These are phyloP conservation scores for Tarsius wallacei DNA, from an alignment of 2,797 vertebrate species.

Conservation along the genomic window DNA sequence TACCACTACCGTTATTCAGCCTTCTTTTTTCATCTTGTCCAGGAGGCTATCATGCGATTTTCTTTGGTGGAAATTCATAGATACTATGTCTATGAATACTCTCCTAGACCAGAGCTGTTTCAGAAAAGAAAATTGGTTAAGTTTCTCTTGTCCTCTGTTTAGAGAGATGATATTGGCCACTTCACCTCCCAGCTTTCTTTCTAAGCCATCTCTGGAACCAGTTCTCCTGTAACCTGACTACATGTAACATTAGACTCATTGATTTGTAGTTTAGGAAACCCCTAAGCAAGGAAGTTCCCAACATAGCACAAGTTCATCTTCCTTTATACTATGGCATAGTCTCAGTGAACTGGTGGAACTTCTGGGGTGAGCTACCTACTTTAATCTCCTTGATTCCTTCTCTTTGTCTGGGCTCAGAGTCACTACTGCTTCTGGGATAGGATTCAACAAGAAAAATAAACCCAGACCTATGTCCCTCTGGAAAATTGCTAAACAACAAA, in stretches of 20 bases:
- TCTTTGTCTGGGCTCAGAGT: neutral
- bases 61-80: neutral
- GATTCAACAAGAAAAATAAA: conserved; percentile 15
- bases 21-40: neutral
- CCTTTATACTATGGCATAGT: neutral
- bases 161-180: neutral
- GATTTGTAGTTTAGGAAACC: neutral
- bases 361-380: neutral
- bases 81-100: neutral
- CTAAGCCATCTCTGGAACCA: neutral
- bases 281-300: neutral
- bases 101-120: neutral
- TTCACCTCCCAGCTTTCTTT: neutral
- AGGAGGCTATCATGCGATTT: neutral
- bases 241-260: neutral
- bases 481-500: neutral
- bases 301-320: neutral
- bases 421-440: neutral
- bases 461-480: neutral
- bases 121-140: conserved; percentile 15
- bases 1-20: neutral
- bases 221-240: neutral
- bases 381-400: neutral
- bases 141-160: neutral
- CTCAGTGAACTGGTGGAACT: neutral